Evolutionary conservation across 2,888 invertebrate genomes (phyloP), one percentile per base, ranked within the genome.

Genomic region (Ophion ventricosus): DNA sequence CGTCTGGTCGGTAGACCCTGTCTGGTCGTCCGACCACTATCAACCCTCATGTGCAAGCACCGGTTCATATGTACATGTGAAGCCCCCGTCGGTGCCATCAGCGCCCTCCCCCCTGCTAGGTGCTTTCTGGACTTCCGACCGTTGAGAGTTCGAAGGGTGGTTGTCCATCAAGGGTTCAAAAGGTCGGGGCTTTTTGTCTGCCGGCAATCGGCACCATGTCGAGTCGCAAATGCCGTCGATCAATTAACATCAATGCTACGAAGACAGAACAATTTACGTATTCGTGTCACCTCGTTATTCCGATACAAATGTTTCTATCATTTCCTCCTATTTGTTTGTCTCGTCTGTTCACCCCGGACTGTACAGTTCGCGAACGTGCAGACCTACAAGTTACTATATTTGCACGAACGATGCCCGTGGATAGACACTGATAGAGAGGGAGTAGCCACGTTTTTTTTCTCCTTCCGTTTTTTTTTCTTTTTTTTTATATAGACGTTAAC

Each of bases 1-100:
- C 77, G 70, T 84, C 82, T 77, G 76, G 69, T 77, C 69, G 70
- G 74, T 70, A 78, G 61, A 74, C 67, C 40, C 67, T 49, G 67
- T 85, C 82, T 63, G 73, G 66, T 54, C 54, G 17, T 17, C 14
- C 54, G 54, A 75, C 56, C 57, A 63, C 66, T 29, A 69, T 67
- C 67, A 56, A 69, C 66, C 57, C 26, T 61, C 11, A 25, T 73
- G 35, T 35, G 35, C 35, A 35, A 35, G 7, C 35, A 5, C 35
- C 35, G 35, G 8, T 57, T 73, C 78, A 63, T 49, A 63, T 73
- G 20, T 61, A 63, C 63, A 17, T 23, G 66, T 40, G 40, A 35
- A n/a, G n/a, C n/a, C n/a, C n/a, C 35, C 8, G 35, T 35, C 35
- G 7, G 4, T 35, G 35, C 4, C 35, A 35, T 35, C 35, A 35